Conservation (phyloP, 1,140 invertebrate species). For the Drosophila seguyi region DNA sequence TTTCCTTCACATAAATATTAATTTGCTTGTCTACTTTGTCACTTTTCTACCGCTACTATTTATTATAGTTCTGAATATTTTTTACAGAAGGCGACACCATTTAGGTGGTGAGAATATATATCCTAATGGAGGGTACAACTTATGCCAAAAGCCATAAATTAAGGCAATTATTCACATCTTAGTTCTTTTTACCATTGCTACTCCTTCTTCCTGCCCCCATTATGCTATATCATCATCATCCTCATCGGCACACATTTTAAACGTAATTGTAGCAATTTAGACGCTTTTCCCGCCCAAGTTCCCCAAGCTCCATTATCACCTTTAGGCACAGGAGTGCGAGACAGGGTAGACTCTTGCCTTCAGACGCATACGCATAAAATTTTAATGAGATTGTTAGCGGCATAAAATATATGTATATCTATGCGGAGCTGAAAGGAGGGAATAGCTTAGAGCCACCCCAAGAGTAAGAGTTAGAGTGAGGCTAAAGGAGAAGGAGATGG, state of each 20-base stretch:
- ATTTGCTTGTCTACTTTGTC: neutral
- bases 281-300: conserved; percentile 39
- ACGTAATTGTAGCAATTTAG: conserved; percentile 83
- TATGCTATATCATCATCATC: conserved; percentile 5
- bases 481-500: conserved; percentile 1
- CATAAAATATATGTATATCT: conserved; percentile 68
- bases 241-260: conserved; percentile 76
- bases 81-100: neutral
- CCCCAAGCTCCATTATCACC: conserved; percentile 33
- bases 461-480: neutral
- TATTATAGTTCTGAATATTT: neutral
- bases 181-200: conserved; percentile 11
- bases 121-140: conserved; percentile 15
- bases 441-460: conserved; percentile 18
- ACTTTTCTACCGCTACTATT: no score
- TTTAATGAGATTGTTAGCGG: conserved; percentile 84
- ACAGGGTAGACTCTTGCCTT: conserved; percentile 26
- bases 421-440: neutral
- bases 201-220: neutral
- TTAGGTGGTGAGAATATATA: neutral
- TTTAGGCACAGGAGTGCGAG: conserved; percentile 16
- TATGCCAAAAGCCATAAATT: conserved; percentile 72
- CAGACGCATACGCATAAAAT: conserved; percentile 79
- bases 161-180: conserved; percentile 60
- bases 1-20: neutral